phyloP scores from a whole-genome alignment of 2,797 vertebrate species.

The Vespertilio murinus region DNA sequence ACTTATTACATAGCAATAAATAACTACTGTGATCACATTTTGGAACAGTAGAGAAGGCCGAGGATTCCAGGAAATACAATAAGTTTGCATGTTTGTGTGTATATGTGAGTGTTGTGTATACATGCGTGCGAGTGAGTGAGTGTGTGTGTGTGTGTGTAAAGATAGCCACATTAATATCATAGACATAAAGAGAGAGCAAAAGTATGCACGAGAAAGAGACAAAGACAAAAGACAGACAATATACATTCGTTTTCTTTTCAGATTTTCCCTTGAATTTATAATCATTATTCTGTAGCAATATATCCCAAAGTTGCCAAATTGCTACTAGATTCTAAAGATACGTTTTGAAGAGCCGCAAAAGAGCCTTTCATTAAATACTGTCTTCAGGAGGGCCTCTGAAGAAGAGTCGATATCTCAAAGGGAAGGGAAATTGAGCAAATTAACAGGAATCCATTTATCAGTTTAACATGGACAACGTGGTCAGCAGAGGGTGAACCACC shows the following conservation, averaged over 20 bases:
- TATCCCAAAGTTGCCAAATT: not conserved
- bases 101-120: not conserved
- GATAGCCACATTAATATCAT: not conserved
- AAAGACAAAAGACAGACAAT: too few species aligned
- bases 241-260: not conserved
- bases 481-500: not conserved
- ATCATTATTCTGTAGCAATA: not conserved
- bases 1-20: not conserved
- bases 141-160: not conserved
- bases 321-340: not conserved
- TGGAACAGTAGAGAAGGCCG: not conserved
- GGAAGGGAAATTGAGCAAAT: not conserved
- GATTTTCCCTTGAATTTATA: not conserved
- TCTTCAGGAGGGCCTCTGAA: not conserved
- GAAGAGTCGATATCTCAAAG: not conserved
- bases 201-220: not conserved
- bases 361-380: not conserved
- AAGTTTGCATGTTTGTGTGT: not conserved
- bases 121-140: not conserved
- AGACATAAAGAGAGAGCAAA: not conserved
- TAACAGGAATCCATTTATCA: not conserved
- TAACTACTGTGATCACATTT: not conserved
- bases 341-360: not conserved
- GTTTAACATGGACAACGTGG: not conserved
- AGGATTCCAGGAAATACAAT: not conserved